Conservation (phyloP, 2,888 invertebrate genomes). For the Dorcus parallelipipedus region DNA sequence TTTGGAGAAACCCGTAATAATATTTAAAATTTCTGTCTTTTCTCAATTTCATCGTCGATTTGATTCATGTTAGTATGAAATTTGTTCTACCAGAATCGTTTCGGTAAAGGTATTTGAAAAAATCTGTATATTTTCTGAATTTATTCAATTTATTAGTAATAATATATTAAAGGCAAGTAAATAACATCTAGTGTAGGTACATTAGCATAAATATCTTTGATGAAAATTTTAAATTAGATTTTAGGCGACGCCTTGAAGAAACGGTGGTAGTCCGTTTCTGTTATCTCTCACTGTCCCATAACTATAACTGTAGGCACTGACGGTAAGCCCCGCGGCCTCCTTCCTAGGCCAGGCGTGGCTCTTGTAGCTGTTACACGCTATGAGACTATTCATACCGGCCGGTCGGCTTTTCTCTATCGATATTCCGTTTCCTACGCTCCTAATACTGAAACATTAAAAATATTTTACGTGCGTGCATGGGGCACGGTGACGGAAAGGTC, state of each 20-base stretch:
- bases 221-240: background rate
- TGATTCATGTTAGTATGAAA: too few relatives aligned
- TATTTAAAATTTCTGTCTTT: too few relatives aligned
- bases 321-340: slow-evolving; percentile 31
- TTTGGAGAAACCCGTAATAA: too few relatives aligned
- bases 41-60: too few relatives aligned
- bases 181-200: too few relatives aligned
- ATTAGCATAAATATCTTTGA: too few relatives aligned
- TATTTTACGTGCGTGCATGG: background rate
- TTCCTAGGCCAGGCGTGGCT: slow-evolving; percentile 57
- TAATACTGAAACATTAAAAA: slow-evolving; percentile 36
- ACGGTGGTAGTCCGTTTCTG: slow-evolving; percentile 25
- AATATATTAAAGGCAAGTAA: too few relatives aligned
- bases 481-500: too few relatives aligned
- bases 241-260: slow-evolving; percentile 37
- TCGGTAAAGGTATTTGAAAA: background rate
- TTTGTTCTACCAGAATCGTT: too few relatives aligned
- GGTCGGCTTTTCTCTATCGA: slow-evolving; percentile 65
- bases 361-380: slow-evolving; percentile 74
- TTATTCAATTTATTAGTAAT: background rate
- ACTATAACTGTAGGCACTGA: slow-evolving; percentile 55
- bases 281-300: slow-evolving; percentile 52
- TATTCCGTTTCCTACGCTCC: slow-evolving; percentile 51
- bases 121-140: background rate
- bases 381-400: slow-evolving; percentile 71